Conservation (phyloP, 2,797 vertebrate genomes). For the Pteropus rufus region DNA sequence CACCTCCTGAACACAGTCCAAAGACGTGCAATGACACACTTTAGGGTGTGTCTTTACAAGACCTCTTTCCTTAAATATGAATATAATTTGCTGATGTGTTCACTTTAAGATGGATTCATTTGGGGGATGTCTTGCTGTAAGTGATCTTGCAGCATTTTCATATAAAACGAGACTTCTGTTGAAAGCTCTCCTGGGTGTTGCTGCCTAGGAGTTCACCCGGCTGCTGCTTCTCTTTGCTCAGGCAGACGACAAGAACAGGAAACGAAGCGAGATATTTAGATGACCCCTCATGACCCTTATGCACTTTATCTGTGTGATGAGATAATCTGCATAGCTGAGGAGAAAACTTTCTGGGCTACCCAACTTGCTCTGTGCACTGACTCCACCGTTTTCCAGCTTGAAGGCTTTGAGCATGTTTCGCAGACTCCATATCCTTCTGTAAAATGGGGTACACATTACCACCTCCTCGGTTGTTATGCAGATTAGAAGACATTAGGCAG, state of each 20-base stretch:
- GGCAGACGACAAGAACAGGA: not conserved
- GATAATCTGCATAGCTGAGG: not conserved
- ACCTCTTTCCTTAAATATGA: slow-evolving; percentile 51
- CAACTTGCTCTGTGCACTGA: not conserved
- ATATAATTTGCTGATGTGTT: slow-evolving; percentile 53
- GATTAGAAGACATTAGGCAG: not conserved
- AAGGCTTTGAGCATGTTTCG: not conserved
- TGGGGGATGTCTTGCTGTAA: slow-evolving; percentile 10
- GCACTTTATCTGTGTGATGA: not conserved
- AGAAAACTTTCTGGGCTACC: not conserved
- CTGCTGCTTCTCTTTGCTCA: slow-evolving; percentile 18
- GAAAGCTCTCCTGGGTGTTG: slow-evolving; percentile 49
- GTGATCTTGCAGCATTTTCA: slow-evolving; percentile 36
- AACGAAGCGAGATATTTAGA: not conserved
- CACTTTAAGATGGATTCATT: slow-evolving; percentile 54
- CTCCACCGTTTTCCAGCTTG: not conserved
- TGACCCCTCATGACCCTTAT: slow-evolving; percentile 1
- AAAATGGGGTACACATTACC: not conserved
- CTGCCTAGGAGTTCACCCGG: slow-evolving; percentile 57
- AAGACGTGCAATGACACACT: slow-evolving; percentile 48
- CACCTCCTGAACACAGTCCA: slow-evolving; percentile 46
- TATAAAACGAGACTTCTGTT: slow-evolving; percentile 41
- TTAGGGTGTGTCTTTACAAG: slow-evolving; percentile 59
- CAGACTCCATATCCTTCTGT: not conserved
- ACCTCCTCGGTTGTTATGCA: not conserved